phyloP scores from a whole-genome alignment of 2,113 vertebrate species.

The Octodon degus region DNA sequence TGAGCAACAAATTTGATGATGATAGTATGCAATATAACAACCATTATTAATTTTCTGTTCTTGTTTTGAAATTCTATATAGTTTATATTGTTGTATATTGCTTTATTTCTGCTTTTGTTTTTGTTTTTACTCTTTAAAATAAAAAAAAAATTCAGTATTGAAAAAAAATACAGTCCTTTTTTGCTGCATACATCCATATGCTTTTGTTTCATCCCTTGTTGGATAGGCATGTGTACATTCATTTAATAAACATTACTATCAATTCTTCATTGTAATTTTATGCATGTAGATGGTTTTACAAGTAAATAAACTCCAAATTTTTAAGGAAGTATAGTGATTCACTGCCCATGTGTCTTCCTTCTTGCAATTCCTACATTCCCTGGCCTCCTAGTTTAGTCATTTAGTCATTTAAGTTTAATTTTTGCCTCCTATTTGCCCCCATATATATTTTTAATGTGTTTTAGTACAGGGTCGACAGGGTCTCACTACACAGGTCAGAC shows the following conservation, averaged over 20 bases:
- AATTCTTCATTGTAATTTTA: slow-evolving; percentile 42
- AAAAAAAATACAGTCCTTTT: neutral
- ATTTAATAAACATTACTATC: neutral
- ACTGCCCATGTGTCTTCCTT: neutral
- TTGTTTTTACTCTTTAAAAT: too few relatives aligned
- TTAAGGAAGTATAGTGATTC: neutral
- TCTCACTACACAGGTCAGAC: too few relatives aligned
- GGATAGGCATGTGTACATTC: neutral
- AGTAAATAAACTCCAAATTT: neutral
- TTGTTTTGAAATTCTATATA: too few relatives aligned
- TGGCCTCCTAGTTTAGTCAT: neutral
- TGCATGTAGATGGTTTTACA: neutral
- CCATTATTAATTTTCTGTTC: too few relatives aligned
- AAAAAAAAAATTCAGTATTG: too few relatives aligned
- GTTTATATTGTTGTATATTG: too few relatives aligned
- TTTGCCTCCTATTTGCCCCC: neutral
- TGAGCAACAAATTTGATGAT: too few relatives aligned
- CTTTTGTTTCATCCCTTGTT: neutral
- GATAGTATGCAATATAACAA: too few relatives aligned
- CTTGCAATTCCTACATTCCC: neutral
- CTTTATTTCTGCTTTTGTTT: too few relatives aligned
- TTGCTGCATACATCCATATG: neutral
- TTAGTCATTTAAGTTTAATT: neutral
- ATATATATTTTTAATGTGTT: neutral
- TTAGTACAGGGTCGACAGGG: too few relatives aligned